A percentile compares a stretch with the other conserved stretches of the same genome.
phyloP scores from a whole-genome alignment of 92 coral and sea anemone genomes.

The Bergia puertoricense region DNA sequence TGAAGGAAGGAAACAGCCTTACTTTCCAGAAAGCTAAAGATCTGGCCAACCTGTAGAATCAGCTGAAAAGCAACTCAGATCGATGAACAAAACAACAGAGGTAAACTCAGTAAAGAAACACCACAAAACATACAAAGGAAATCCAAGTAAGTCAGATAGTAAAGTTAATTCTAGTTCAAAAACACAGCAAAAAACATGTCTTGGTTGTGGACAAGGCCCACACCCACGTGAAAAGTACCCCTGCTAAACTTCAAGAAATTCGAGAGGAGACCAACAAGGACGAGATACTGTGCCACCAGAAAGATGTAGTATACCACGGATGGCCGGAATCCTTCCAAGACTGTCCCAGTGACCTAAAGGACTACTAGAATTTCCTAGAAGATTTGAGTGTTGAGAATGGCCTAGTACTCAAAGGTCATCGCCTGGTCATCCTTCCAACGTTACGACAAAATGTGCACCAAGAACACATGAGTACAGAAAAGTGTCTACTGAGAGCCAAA shows the following conservation, averaged over 20 bases:
- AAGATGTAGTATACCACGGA: constrained; percentile 57
- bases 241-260: too few species aligned
- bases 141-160: constrained; percentile 45
- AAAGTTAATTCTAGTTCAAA: neutral
- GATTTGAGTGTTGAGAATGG: constrained; percentile 43
- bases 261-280: constrained; percentile 16
- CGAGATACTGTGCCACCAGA: constrained; percentile 32
- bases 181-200: neutral
- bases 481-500: constrained; percentile 47
- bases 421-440: constrained; percentile 12
- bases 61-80: constrained; percentile 43
- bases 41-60: constrained; percentile 51
- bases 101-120: constrained; percentile 29
- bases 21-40: constrained; percentile 48
- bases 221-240: constrained; percentile 2
- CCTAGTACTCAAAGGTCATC: constrained; percentile 54
- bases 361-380: constrained; percentile 32
- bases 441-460: constrained; percentile 18
- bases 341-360: neutral
- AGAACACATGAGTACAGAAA: constrained; percentile 55
- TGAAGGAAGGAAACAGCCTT: constrained; percentile 54
- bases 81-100: constrained; percentile 37
- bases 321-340: constrained; percentile 25
- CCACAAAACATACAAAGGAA: neutral
- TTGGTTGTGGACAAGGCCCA: constrained; percentile 47